phyloP scores from a whole-genome alignment of 2,113 vertebrate species.

The Anser brachyrhynchus region DNA sequence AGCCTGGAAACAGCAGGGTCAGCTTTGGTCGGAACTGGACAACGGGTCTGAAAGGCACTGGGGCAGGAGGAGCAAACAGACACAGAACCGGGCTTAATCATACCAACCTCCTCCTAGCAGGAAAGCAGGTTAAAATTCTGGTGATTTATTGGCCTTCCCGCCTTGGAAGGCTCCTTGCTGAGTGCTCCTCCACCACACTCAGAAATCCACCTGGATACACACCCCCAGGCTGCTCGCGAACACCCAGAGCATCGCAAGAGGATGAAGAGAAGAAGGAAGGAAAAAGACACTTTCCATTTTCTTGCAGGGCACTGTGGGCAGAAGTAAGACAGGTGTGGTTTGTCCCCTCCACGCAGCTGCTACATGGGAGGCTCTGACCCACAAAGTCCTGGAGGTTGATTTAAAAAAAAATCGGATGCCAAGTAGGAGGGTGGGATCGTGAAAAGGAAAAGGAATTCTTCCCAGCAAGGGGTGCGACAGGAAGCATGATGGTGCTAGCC shows the following conservation, averaged over 20 bases:
- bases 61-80: neutral
- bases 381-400: neutral
- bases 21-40: neutral
- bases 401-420: neutral
- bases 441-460: neutral
- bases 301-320: neutral
- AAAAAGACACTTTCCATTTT: too few species aligned
- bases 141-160: neutral
- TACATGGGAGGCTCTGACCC: neutral
- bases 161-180: neutral
- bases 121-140: neutral
- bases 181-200: neutral
- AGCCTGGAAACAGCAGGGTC: neutral
- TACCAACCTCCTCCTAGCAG: neutral
- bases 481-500: fast-evolving
- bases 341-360: neutral
- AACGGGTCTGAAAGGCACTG: neutral
- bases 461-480: neutral
- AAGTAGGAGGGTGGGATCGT: neutral
- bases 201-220: neutral
- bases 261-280: neutral
- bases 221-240: fast-evolving
- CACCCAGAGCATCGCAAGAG: neutral
- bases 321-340: fast-evolving
- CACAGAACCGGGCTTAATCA: neutral